A percentile compares a stretch with the other conserved stretches of the same genome.
Evolutionary conservation across 2,797 vertebrate genomes (phyloP).

Genomic region (Poeciliopsis presidionis): DNA sequence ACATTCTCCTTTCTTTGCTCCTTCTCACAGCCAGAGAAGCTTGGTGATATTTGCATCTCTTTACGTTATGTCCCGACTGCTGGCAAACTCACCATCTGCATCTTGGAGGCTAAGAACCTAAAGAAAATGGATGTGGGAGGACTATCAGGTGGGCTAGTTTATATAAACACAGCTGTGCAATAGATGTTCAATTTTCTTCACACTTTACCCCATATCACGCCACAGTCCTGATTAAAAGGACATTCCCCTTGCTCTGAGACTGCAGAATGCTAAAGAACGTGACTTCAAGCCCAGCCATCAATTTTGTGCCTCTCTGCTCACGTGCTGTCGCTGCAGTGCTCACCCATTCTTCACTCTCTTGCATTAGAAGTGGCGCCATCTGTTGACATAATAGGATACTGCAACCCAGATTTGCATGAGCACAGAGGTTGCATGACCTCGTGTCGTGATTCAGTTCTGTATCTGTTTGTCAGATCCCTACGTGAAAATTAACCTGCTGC

Average conservation of each 20-base stretch:
- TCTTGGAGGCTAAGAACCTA: conserved; percentile 97
- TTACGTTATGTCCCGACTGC: conserved; percentile 97
- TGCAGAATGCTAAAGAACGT: conserved; percentile 22
- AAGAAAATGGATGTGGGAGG: conserved; percentile 99
- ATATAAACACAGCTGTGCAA: conserved; percentile 15
- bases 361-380: conserved; percentile 66
- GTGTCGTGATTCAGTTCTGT: background rate
- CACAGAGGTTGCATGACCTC: background rate
- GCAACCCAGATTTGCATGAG: conserved; percentile 34
- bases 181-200: conserved; percentile 12
- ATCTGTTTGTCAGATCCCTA: conserved; percentile 88
- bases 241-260: conserved; percentile 22
- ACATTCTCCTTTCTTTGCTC: conserved; percentile 14
- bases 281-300: conserved; percentile 57
- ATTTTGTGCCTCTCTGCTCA: conserved; percentile 59
- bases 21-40: conserved; percentile 87
- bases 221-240: background rate
- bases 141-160: conserved; percentile 86
- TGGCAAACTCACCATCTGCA: conserved; percentile 96
- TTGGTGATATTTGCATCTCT: conserved; percentile 98
- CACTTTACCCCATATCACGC: conserved; percentile 5
- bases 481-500: conserved; percentile 96
- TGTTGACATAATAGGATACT: conserved; percentile 62
- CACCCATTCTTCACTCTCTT: conserved; percentile 23
- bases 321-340: conserved; percentile 77